Evolutionary conservation across 2,113 vertebrate genomes (phyloP), one percentile per base, ranked within the genome.

Genomic region (Bubalus kerabau): DNA sequence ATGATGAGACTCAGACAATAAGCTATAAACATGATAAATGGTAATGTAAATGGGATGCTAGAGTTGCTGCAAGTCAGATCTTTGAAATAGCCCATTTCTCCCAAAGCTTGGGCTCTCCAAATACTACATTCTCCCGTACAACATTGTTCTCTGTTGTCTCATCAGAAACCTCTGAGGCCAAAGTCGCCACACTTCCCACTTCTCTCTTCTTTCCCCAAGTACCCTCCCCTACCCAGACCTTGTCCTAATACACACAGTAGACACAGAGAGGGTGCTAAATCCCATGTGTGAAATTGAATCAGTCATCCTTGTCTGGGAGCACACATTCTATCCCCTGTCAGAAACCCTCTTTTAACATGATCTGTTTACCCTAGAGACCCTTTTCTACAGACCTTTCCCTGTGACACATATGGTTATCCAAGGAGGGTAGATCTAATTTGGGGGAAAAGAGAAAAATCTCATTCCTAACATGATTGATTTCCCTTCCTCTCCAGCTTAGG

Each of bases 111-210:
- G 2, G 23, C 36, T 14, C 5, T 8, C 64, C n/a, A 50, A 54
- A 56, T 23, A 5, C 8, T 2, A 7, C 10, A 3, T 6, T 4
- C 30, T 48, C 50, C 1, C 0, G 12, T 17, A 43, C 56, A 14
- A 1, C 10, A 54, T 32, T 82, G 3, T 32, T 89, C 5, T 46
- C 78, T 76, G 0, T 28, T 19, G 2, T 9, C 32, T 87, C 32
- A 17, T 36, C 28, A 59, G 57, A 24, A 64, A 16, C 8, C 46
- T 74, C 78, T 19, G 23, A 87, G 57, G 26, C 23, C 23, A 13
- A 10, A 54, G 54, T 4, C 10, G 43, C 32, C n/a, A 57, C n/a
- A 43, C 9, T 46, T 40, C 13, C 36, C 48, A 8, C 40, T 56
- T 64, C 54, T n/a, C 36, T 92, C 85, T n/a, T 28, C 14, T 46